A percentile compares a stretch with the other conserved stretches of the same genome.
Evolutionary conservation across 2,113 vertebrate species (phyloP).

Genomic region (Brachypodius melanocephalos): DNA sequence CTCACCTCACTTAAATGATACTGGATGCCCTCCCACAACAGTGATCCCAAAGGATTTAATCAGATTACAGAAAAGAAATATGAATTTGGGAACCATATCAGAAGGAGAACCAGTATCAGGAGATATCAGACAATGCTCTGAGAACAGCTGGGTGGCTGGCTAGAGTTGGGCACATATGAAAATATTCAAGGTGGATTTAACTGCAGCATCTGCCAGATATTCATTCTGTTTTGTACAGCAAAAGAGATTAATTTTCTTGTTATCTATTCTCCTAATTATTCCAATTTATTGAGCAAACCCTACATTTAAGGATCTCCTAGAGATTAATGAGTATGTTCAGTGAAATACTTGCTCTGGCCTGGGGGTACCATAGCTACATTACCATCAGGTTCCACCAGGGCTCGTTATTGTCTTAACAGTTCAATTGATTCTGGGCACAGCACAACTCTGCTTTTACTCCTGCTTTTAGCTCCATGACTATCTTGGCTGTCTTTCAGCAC

Average conservation of each 20-base stretch:
- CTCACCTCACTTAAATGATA: neutral
- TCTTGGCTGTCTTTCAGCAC: neutral
- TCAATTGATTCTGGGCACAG: neutral
- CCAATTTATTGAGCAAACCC: neutral
- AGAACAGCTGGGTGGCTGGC: neutral
- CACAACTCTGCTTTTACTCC: neutral
- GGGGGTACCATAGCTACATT: neutral
- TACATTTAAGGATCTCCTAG: neutral
- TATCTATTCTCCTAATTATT: neutral
- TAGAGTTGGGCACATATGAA: neutral
- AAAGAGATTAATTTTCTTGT: neutral
- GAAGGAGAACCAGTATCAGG: neutral
- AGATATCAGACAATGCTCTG: neutral
- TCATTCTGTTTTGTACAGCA: neutral
- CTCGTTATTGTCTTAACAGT: neutral
- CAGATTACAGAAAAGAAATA: neutral
- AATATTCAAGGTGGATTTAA: neutral
- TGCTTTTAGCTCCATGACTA: neutral
- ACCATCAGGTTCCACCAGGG: neutral
- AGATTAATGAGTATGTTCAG: neutral
- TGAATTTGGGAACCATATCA: neutral
- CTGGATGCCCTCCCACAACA: neutral
- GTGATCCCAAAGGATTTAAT: neutral
- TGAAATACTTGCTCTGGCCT: neutral
- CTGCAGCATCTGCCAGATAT: neutral